A percentile compares a stretch with the other conserved stretches of the same genome.
Evolutionary conservation across 2,888 invertebrate genomes (phyloP).

Genomic region (Dynastes grantii): DNA sequence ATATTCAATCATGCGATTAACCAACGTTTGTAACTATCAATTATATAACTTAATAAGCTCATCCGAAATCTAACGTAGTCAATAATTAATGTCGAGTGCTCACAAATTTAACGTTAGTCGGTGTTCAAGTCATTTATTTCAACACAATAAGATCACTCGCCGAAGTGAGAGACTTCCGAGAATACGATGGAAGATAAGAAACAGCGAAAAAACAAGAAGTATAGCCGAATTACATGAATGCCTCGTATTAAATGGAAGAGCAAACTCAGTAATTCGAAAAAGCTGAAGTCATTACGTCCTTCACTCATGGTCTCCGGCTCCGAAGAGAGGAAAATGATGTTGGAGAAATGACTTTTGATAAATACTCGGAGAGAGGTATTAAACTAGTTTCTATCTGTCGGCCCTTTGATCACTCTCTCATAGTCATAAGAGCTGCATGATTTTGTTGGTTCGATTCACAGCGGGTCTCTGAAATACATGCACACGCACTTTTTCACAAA

Average conservation of each 20-base stretch:
- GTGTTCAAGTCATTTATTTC: conserved; percentile 17
- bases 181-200: conserved; percentile 43
- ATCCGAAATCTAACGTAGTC: conserved; percentile 10
- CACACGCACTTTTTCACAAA: conserved; percentile 60
- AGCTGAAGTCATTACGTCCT: conserved; percentile 46
- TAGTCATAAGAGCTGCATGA: conserved; percentile 63
- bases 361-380: conserved; percentile 41
- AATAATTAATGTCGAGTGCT: conserved; percentile 36
- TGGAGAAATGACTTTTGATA: conserved; percentile 48
- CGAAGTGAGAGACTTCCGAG: conserved; percentile 41
- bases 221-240: conserved; percentile 46
- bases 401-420: conserved; percentile 64
- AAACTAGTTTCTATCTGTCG: conserved; percentile 65
- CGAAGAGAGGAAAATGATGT: conserved; percentile 39
- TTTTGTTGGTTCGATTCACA: conserved; percentile 66
- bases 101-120: conserved; percentile 2
- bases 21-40: conserved; percentile 2
- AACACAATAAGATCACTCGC: conserved; percentile 25
- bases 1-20: background rate
- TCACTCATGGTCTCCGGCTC: conserved; percentile 30
- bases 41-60: background rate
- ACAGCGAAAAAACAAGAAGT: conserved; percentile 39
- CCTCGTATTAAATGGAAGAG: conserved; percentile 47
- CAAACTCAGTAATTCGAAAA: conserved; percentile 46
- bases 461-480: conserved; percentile 61